These are phyloP conservation scores for Drosophila longiperda DNA, from an alignment of 2,888 invertebrate genomes.

Conservation along the genomic window DNA sequence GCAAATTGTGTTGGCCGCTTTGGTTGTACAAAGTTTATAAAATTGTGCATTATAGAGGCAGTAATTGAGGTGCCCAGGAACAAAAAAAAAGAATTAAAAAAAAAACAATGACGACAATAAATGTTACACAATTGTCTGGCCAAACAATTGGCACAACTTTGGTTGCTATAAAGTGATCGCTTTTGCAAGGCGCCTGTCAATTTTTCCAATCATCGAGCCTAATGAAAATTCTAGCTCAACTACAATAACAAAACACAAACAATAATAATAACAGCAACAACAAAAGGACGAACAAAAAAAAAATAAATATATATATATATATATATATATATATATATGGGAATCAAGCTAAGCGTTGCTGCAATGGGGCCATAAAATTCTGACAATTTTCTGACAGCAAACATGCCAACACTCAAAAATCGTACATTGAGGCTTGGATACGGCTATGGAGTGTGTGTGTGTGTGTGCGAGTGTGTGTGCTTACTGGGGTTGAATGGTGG, in stretches of 20 bases:
- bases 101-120: constrained; percentile 11
- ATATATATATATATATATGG: background rate
- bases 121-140: constrained; percentile 62
- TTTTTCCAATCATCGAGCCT: constrained; percentile 76
- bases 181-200: constrained; percentile 72
- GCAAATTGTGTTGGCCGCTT: background rate
- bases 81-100: background rate
- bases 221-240: constrained; percentile 70
- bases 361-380: constrained; percentile 74
- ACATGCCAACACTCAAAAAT: constrained; percentile 80
- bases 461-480: background rate
- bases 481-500: constrained; percentile 5
- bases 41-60: background rate
- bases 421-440: constrained; percentile 47
- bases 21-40: background rate
- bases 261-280: constrained; percentile 13
- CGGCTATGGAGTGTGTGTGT: constrained; percentile 4
- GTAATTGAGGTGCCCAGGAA: constrained; percentile 13
- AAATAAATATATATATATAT: no score
- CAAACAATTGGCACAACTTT: constrained; percentile 51
- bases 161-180: constrained; percentile 64
- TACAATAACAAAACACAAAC: constrained; percentile 27
- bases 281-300: constrained; percentile 1
- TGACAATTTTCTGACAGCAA: constrained; percentile 81
- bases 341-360: constrained; percentile 34